These are phyloP conservation scores for Anolis carolinensis DNA, from an alignment of 2,113 vertebrate species.

Conservation along the genomic window DNA sequence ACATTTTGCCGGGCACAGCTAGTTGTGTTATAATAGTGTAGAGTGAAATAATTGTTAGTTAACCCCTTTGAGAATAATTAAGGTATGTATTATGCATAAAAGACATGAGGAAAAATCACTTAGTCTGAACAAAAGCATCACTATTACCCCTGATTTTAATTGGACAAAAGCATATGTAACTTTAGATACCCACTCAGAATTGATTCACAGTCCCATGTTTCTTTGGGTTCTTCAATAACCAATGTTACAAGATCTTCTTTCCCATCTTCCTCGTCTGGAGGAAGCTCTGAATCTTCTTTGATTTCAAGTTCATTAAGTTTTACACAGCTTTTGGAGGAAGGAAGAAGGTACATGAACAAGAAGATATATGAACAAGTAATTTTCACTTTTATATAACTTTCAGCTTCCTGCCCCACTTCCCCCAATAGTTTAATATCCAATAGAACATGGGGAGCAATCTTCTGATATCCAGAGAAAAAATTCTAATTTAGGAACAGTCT, in stretches of 20 bases:
- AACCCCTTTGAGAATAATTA: background rate
- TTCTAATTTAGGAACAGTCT: background rate
- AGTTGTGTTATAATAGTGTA: too few relatives aligned
- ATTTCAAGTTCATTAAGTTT: slow-evolving; percentile 84
- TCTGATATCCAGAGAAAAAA: background rate
- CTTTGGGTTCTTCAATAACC: slow-evolving; percentile 79
- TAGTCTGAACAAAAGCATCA: background rate
- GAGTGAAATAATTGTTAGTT: background rate
- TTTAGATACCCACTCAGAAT: slow-evolving; percentile 89
- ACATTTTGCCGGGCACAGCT: too few relatives aligned
- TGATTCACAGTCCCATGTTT: slow-evolving; percentile 98
- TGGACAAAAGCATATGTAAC: background rate
- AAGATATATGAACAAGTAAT: background rate
- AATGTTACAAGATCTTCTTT: slow-evolving; percentile 78
- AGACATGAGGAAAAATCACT: background rate
- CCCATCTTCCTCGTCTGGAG: slow-evolving; percentile 73
- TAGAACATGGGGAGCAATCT: background rate
- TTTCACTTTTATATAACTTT: background rate
- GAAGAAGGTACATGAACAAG: background rate
- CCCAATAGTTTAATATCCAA: background rate
- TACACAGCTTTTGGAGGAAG: slow-evolving; percentile 72
- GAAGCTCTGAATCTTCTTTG: slow-evolving; percentile 69
- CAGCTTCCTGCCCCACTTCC: too few relatives aligned
- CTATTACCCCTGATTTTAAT: slow-evolving; percentile 5
- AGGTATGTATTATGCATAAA: background rate